Evolutionary conservation across 2,797 vertebrate species (phyloP).

Genomic region (Cyprinella venusta): DNA sequence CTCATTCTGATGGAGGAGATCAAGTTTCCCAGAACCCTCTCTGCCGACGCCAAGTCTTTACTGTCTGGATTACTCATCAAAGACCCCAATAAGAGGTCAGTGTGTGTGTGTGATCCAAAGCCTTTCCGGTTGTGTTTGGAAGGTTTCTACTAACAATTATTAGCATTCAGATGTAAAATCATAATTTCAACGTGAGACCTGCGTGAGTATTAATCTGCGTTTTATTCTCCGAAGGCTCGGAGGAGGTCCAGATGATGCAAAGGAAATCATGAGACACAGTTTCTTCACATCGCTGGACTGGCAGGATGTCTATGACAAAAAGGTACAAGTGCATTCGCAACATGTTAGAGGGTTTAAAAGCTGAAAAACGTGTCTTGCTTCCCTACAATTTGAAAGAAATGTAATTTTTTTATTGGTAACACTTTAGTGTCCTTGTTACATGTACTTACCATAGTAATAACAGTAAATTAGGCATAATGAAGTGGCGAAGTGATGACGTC

Average conservation of each 20-base stretch:
- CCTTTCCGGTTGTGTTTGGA: not conserved
- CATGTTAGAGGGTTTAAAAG: not conserved
- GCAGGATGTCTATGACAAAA: constrained; percentile 97
- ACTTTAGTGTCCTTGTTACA: too few relatives aligned
- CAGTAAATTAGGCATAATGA: too few relatives aligned
- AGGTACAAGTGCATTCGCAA: constrained; percentile 74
- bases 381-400: not conserved
- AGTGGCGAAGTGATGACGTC: too few relatives aligned
- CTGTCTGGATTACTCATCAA: constrained; percentile 97
- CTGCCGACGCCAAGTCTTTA: constrained; percentile 95
- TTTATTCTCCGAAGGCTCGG: constrained; percentile 77
- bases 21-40: constrained; percentile 95
- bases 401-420: not conserved
- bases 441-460: too few relatives aligned
- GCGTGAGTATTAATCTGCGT: not conserved
- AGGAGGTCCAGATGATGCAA: constrained; percentile 92
- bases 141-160: not conserved
- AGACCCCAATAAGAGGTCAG: constrained; percentile 95
- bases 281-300: constrained; percentile 91
- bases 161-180: not conserved
- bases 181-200: not conserved
- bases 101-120: not conserved
- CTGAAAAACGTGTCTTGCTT: not conserved
- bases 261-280: constrained; percentile 98
- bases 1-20: constrained; percentile 98